Percentiles rank a stretch among this genome's conserved stretches.
phyloP scores from a whole-genome alignment of 2,113 vertebrate species.

The Mixornis gularis region DNA sequence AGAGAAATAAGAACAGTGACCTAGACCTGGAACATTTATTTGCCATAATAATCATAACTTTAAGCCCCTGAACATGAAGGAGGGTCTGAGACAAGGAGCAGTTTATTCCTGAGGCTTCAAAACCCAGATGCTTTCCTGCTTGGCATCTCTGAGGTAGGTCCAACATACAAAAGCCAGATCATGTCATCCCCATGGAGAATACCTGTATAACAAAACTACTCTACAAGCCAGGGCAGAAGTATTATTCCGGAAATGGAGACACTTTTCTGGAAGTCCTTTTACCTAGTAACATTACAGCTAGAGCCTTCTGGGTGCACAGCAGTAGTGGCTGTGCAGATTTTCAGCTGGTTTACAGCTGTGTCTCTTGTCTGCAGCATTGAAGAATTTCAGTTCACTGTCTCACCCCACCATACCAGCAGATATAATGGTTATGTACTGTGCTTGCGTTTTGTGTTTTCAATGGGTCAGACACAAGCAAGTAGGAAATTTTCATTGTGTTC shows the following conservation, averaged over 20 bases:
- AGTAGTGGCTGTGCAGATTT: not conserved
- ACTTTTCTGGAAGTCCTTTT: not conserved
- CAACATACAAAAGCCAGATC: not conserved
- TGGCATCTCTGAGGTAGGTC: not conserved
- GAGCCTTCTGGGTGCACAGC: not conserved
- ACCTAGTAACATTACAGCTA: not conserved
- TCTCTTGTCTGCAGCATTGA: not conserved
- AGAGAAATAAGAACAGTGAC: constrained; percentile 6
- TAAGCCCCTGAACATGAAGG: not conserved
- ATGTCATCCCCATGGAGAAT: not conserved
- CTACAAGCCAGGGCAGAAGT: not conserved
- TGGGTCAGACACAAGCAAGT: not conserved
- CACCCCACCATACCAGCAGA: not conserved
- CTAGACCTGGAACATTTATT: not conserved
- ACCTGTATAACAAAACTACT: not conserved
- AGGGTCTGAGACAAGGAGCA: not conserved
- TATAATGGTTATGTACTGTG: not conserved
- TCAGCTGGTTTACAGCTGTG: not conserved
- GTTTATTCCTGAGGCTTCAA: not conserved
- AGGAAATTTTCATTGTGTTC: not conserved
- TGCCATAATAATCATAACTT: not conserved
- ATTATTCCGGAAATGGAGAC: not conserved
- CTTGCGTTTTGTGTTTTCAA: not conserved
- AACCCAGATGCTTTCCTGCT: not conserved
- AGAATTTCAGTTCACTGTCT: not conserved